Evolutionary conservation across 2,888 invertebrate genomes (phyloP), one percentile per base, ranked within the genome.

Genomic region (Galerucella pusilla): DNA sequence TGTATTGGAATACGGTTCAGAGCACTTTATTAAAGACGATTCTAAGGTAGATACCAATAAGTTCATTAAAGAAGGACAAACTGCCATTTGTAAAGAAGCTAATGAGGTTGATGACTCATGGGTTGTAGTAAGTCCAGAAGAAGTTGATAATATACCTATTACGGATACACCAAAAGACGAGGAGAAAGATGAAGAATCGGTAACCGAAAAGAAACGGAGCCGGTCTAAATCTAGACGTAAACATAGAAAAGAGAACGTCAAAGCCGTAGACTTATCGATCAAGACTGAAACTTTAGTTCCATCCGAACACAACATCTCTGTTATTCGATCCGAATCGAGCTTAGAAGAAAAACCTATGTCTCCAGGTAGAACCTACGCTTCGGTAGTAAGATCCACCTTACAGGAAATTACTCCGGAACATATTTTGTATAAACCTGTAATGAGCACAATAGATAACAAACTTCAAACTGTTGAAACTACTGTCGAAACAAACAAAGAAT

Each of bases 21-120:
- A 76, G 66, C 75, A 76, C 28, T 84, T 84, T 78, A 42, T 80
- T 9, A 83, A 85, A 74, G 85, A 84, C 9, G 16, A 35, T 25
- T 28, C 42, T 68, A 20, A 57, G 16, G 12, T 42, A 9, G 9
- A 45, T 12, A 20, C 25, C 35, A 45, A 20, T 60, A 28, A 5
- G 7, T 69, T 69, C 16, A 49, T 75, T 42, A 20, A 64, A 45
- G 46, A 65, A 52, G 68, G 68, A 60, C 59, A 59, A 63, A 63
- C 64, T 10, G 20, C 54, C 10, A 35, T 63, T 28, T 25, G 60
- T 5, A 28, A 16, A 25, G 60, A 67, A 46, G 6, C 16, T 46
- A 25, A 25, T 28, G 12, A 46, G 9, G 25, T 57, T 42, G 20
- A 57, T 11, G 35, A 35, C 7, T 60, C 60, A 5, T 60, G 46